These are phyloP conservation scores for Mustela nigripes DNA, from an alignment of 2,113 vertebrate species.

Conservation along the genomic window DNA sequence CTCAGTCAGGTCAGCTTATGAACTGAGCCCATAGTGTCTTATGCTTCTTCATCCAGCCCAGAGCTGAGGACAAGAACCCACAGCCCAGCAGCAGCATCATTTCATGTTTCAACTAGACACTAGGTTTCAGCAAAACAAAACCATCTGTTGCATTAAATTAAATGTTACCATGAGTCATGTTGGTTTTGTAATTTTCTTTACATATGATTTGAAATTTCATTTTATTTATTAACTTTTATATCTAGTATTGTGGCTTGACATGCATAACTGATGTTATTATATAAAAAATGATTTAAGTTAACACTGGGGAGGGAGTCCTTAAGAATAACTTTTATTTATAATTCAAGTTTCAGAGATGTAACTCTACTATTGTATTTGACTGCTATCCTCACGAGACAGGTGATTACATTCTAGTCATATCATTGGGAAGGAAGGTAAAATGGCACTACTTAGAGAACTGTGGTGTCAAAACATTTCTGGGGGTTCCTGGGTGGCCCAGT, in stretches of 20 bases:
- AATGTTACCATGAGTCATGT: background rate
- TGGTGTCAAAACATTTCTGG: background rate
- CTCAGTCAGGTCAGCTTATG: too few species aligned
- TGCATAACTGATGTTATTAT: background rate
- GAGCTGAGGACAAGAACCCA: background rate
- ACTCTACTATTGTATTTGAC: background rate
- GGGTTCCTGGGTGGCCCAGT: background rate
- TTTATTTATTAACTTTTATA: constrained; percentile 32
- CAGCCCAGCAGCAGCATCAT: background rate
- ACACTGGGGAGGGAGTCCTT: background rate
- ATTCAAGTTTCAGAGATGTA: background rate
- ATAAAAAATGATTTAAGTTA: background rate
- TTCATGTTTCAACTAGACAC: background rate
- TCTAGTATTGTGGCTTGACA: background rate
- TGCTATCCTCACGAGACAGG: background rate
- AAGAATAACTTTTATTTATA: background rate
- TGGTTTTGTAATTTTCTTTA: constrained; percentile 33
- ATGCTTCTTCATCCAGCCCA: background rate
- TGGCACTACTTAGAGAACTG: background rate
- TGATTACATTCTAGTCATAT: background rate
- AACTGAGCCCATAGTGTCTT: too few species aligned
- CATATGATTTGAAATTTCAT: constrained; percentile 1
- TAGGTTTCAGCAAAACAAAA: constrained; percentile 36
- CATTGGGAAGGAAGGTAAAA: background rate
- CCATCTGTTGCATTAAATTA: background rate